These are phyloP conservation scores for Austrofundulus limnaeus DNA, from an alignment of 2,113 vertebrate genomes.

Conservation along the genomic window DNA sequence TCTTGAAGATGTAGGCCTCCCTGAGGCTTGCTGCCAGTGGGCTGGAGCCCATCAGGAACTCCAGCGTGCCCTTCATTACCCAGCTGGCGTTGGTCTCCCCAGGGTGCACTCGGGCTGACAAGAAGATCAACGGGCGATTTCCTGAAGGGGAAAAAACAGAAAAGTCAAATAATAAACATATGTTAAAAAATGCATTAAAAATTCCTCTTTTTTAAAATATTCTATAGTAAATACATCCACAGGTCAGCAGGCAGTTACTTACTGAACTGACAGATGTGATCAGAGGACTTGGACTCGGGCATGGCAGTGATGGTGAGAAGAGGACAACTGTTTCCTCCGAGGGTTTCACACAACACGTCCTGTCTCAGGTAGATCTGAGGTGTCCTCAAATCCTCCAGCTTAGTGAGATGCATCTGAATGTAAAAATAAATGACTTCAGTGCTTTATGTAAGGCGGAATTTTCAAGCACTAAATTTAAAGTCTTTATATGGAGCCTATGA, in stretches of 20 bases:
- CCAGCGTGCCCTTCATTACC: slow-evolving; percentile 98
- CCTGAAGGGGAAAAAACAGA: slow-evolving; percentile 73
- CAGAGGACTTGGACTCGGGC: slow-evolving; percentile 90
- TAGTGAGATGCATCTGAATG: slow-evolving; percentile 92
- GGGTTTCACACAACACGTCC: slow-evolving; percentile 89
- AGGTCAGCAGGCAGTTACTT: slow-evolving; percentile 65
- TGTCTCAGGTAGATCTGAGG: slow-evolving; percentile 93
- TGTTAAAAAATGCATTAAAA: neutral
- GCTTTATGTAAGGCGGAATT: too few species aligned
- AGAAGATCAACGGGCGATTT: slow-evolving; percentile 93
- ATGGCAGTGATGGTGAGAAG: slow-evolving; percentile 96
- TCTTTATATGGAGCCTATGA: too few species aligned
- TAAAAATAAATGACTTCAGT: slow-evolving; percentile 11
- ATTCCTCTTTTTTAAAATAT: neutral
- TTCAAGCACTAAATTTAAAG: too few species aligned
- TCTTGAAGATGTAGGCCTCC: slow-evolving; percentile 97
- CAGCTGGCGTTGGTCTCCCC: slow-evolving; percentile 98
- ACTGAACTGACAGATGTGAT: slow-evolving; percentile 95
- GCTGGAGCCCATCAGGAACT: slow-evolving; percentile 92
- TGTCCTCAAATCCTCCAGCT: slow-evolving; percentile 87
- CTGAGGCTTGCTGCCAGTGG: slow-evolving; percentile 88
- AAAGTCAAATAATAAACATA: slow-evolving; percentile 26
- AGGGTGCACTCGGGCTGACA: slow-evolving; percentile 95
- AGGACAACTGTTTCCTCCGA: slow-evolving; percentile 92
- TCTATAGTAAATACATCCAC: neutral